Evolutionary conservation across 2,888 invertebrate species (phyloP).

Genomic region (Diaphora mendica): DNA sequence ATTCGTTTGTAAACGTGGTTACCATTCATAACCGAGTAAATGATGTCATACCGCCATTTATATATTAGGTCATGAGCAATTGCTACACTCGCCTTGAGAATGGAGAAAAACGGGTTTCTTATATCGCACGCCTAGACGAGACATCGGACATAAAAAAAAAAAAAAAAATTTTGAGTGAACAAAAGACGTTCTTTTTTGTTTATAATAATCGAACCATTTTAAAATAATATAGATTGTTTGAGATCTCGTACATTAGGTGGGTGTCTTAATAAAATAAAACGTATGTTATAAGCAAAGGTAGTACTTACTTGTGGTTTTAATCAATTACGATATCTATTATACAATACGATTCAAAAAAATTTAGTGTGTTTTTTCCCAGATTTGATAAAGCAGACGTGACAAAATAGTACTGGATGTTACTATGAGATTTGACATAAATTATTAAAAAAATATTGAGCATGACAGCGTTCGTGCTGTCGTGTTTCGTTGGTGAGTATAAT

Average conservation of each 20-base stretch:
- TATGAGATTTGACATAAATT: too few species aligned
- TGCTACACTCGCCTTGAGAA: constrained; percentile 55
- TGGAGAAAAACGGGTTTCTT: constrained; percentile 23
- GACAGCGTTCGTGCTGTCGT: too few species aligned
- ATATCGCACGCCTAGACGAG: neutral
- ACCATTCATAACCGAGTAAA: constrained; percentile 30
- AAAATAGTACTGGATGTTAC: too few species aligned
- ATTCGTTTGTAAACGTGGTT: constrained; percentile 8
- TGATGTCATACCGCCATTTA: constrained; percentile 59
- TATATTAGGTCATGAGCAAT: constrained; percentile 60
- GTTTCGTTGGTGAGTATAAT: too few species aligned
- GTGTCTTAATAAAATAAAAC: too few species aligned
- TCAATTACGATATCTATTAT: neutral
- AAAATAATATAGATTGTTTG: neutral
- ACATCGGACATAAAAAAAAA: neutral
- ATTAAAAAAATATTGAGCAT: too few species aligned
- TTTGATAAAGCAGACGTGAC: too few species aligned
- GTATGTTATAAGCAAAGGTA: neutral
- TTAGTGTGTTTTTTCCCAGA: too few species aligned
- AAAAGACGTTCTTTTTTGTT: neutral
- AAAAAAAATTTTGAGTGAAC: neutral
- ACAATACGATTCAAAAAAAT: neutral
- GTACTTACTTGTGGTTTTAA: neutral
- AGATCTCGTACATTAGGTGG: neutral
- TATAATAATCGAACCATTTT: neutral